Percentiles rank a stretch among this genome's conserved stretches.
These are phyloP conservation scores for Amiota communis DNA, from an alignment of 2,888 invertebrate species.

Conservation along the genomic window DNA sequence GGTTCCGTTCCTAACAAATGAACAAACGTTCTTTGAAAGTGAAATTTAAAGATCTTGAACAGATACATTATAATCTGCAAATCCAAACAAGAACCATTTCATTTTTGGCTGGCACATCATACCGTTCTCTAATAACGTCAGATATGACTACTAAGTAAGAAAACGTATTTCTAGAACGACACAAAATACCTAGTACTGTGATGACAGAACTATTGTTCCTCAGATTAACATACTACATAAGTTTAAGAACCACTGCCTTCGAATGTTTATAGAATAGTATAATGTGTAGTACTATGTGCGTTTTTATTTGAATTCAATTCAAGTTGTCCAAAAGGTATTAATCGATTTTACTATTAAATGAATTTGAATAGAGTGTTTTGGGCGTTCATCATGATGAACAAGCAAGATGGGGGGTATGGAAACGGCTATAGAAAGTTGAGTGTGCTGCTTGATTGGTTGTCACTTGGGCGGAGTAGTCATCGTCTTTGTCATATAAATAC, in stretches of 20 bases:
- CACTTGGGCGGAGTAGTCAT: constrained; percentile 23
- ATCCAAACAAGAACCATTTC: too few relatives aligned
- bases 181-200: too few relatives aligned
- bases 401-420: too few relatives aligned
- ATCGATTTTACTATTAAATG: constrained; percentile 46
- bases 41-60: too few relatives aligned
- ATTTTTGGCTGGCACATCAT: too few relatives aligned
- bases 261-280: not conserved
- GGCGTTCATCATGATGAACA: not conserved
- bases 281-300: not conserved
- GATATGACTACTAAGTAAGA: too few relatives aligned
- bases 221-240: not conserved
- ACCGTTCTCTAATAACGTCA: too few relatives aligned
- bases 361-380: constrained; percentile 16
- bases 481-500: constrained; percentile 3
- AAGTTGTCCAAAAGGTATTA: constrained; percentile 11
- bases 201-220: too few relatives aligned
- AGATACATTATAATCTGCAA: too few relatives aligned
- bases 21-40: too few relatives aligned
- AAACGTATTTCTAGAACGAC: too few relatives aligned
- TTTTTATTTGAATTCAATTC: constrained; percentile 15
- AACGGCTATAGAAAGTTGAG: not conserved
- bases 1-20: too few relatives aligned
- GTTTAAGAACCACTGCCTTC: not conserved
- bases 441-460: constrained; percentile 6